These are phyloP conservation scores for Bombus haemorrhoidalis DNA, from an alignment of 1,140 invertebrate species.

Conservation along the genomic window DNA sequence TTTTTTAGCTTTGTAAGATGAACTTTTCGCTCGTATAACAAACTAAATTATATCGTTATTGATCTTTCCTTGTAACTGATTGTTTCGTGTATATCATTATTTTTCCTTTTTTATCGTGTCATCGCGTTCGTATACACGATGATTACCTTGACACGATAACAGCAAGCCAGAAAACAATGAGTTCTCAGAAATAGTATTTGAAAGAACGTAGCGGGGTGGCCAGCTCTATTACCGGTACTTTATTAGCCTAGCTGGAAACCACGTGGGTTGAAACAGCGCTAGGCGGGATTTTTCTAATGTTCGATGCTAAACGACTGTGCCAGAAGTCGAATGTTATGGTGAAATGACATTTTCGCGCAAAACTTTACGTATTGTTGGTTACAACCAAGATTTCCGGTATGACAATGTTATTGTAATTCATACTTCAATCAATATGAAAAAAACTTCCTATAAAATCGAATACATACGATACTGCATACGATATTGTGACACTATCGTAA, in stretches of 20 bases:
- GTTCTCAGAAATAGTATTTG: slow-evolving; percentile 27
- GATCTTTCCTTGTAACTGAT: not conserved
- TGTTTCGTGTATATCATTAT: not conserved
- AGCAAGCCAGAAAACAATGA: not conserved
- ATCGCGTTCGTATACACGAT: not conserved
- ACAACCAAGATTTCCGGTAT: slow-evolving; percentile 48
- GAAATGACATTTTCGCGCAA: not conserved
- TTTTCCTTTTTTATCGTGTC: not conserved
- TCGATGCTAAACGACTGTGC: slow-evolving; percentile 9
- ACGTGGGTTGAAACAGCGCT: slow-evolving; percentile 34
- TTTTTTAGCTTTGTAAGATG: not conserved
- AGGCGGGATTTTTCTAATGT: not conserved
- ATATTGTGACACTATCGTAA: not conserved
- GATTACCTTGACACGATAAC: not conserved
- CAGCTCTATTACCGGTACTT: slow-evolving; percentile 21
- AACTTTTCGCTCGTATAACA: not conserved
- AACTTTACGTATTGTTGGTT: slow-evolving; percentile 44
- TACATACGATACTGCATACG: not conserved
- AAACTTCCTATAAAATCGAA: not conserved
- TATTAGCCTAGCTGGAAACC: slow-evolving; percentile 32
- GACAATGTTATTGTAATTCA: slow-evolving; percentile 42
- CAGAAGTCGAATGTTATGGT: slow-evolving; percentile 7
- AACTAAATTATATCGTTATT: not conserved
- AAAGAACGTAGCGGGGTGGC: slow-evolving; percentile 10
- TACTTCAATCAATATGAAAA: not conserved